A percentile compares a stretch with the other conserved stretches of the same genome.
These are phyloP conservation scores for Bombus consobrinus DNA, from an alignment of 1,140 invertebrate genomes.

Conservation along the genomic window DNA sequence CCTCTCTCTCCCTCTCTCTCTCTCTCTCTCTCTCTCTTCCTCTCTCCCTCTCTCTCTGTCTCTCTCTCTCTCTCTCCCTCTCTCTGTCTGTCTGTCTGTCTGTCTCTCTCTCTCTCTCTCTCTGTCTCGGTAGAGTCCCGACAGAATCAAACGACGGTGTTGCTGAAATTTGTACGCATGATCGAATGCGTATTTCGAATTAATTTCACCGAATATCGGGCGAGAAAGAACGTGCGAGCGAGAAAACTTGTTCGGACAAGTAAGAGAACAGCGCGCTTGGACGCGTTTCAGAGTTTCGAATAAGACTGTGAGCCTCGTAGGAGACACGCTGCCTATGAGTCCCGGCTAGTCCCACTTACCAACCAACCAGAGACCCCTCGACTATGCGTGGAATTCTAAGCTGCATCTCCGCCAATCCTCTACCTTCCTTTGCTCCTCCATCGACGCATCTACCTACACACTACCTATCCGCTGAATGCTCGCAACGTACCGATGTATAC, in stretches of 20 bases:
- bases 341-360: slow-evolving; percentile 83
- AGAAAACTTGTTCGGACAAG: not conserved
- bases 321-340: slow-evolving; percentile 82
- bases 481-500: not conserved
- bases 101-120: too few species aligned
- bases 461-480: slow-evolving; percentile 25
- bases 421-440: slow-evolving; percentile 58
- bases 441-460: slow-evolving; percentile 43
- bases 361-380: slow-evolving; percentile 82
- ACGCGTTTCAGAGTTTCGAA: slow-evolving; percentile 77
- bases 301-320: slow-evolving; percentile 82
- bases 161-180: slow-evolving; percentile 1
- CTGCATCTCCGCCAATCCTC: slow-evolving; percentile 78
- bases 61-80: too few species aligned
- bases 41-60: too few species aligned
- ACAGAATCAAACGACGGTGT: not conserved
- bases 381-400: slow-evolving; percentile 80
- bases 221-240: not conserved
- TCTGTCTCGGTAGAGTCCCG: too few species aligned
- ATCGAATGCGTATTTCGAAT: not conserved
- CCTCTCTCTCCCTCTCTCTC: too few species aligned
- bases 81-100: too few species aligned
- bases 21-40: too few species aligned
- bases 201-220: not conserved
- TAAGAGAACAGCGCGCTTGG: slow-evolving; percentile 18